Percentiles rank a stretch among this genome's conserved stretches.
These are phyloP conservation scores for Euglossa dilemma DNA, from an alignment of 1,140 invertebrate genomes.

Conservation along the genomic window DNA sequence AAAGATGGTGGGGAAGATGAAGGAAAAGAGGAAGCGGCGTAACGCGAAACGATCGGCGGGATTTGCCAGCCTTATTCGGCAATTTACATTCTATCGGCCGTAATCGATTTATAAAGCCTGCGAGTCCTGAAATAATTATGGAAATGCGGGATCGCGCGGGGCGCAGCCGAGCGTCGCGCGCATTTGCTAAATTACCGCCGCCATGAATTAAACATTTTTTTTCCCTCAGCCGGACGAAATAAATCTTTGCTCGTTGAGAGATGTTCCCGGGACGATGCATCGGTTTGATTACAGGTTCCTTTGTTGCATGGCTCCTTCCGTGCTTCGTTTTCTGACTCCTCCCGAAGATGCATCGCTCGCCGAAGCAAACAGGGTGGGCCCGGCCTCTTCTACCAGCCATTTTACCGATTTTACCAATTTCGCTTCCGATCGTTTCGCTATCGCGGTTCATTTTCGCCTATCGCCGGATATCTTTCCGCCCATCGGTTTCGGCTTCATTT, in stretches of 20 bases:
- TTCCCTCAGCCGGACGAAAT: conserved; percentile 4
- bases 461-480: too few relatives aligned
- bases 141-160: conserved; percentile 14
- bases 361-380: too few relatives aligned
- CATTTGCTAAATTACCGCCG: conserved; percentile 25
- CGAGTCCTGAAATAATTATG: conserved; percentile 36
- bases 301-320: background rate
- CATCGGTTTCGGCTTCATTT: too few relatives aligned
- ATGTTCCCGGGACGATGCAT: background rate
- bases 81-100: conserved; percentile 44
- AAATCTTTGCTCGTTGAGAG: conserved; percentile 27
- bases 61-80: conserved; percentile 9
- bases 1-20: background rate
- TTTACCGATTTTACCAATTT: too few relatives aligned
- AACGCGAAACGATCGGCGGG: conserved; percentile 17
- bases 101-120: conserved; percentile 45
- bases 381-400: too few relatives aligned
- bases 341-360: too few relatives aligned
- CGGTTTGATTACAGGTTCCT: background rate
- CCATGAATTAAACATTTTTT: conserved; percentile 40
- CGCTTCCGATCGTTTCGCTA: too few relatives aligned
- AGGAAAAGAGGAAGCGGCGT: background rate
- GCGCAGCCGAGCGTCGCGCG: background rate
- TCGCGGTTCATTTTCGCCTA: too few relatives aligned
- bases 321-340: background rate